Percentiles rank a stretch among this genome's conserved stretches.
phyloP scores from a whole-genome alignment of 2,113 vertebrate species.

The Philantomba maxwellii region DNA sequence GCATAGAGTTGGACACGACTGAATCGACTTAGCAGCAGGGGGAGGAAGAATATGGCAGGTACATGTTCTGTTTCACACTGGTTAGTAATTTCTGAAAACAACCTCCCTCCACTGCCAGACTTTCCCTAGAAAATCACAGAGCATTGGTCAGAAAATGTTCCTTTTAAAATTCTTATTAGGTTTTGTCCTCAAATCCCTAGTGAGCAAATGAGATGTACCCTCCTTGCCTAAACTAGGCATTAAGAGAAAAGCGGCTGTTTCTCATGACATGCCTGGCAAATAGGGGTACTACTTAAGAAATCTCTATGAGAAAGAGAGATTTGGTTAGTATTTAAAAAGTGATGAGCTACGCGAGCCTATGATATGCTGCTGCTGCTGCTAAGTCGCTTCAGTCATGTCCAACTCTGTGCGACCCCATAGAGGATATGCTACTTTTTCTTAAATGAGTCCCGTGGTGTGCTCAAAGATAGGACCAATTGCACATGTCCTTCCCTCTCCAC shows the following conservation, averaged over 20 bases:
- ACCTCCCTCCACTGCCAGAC: neutral
- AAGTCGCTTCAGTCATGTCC: no score
- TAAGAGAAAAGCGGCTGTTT: neutral
- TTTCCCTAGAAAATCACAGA: neutral
- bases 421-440: neutral
- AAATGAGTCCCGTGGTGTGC: neutral
- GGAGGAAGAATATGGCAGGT: neutral
- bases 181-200: neutral
- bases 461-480: neutral
- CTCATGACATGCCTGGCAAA: neutral
- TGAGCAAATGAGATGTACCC: neutral
- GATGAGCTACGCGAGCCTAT: neutral
- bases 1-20: no score
- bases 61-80: rapidly evolving
- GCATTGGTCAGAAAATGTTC: neutral
- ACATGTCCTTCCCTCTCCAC: neutral
- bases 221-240: neutral
- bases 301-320: neutral
- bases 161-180: neutral
- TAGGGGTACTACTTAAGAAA: neutral
- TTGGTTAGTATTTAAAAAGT: neutral
- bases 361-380: neutral
- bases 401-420: no score
- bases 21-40: no score
- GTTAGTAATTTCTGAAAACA: neutral